Evolutionary conservation across 2,888 invertebrate species (phyloP).

Genomic region (Conus canariensis): DNA sequence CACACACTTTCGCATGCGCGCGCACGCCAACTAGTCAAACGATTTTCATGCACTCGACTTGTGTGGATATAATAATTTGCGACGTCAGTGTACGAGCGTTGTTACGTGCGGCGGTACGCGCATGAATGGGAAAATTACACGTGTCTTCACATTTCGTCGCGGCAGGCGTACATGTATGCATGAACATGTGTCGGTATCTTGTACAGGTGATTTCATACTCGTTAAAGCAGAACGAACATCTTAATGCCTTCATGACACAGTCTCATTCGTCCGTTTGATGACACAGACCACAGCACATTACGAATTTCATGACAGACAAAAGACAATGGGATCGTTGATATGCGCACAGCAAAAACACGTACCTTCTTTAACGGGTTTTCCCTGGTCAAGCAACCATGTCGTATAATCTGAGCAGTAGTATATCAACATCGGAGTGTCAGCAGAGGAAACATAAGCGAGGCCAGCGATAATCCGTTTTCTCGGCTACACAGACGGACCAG

Average conservation of each 20-base stretch:
- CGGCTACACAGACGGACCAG: no score
- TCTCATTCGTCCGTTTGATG: no score
- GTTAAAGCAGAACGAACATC: background rate
- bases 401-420: background rate
- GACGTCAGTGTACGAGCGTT: no score
- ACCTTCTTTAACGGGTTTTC: background rate
- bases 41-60: background rate
- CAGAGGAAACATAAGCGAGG: background rate
- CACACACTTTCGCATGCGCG: background rate
- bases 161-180: no score
- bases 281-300: no score
- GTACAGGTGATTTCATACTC: background rate
- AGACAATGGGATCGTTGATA: no score
- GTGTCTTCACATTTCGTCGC: no score
- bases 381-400: constrained; percentile 12
- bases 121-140: no score
- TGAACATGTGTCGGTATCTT: no score
- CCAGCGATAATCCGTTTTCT: background rate
- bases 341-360: background rate
- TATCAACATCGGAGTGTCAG: background rate
- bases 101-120: no score
- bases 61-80: no score
- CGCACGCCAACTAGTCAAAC: background rate
- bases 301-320: no score
- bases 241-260: background rate